Evolutionary conservation across 2,113 vertebrate species (phyloP).

Genomic region (Melanocharis versteri): DNA sequence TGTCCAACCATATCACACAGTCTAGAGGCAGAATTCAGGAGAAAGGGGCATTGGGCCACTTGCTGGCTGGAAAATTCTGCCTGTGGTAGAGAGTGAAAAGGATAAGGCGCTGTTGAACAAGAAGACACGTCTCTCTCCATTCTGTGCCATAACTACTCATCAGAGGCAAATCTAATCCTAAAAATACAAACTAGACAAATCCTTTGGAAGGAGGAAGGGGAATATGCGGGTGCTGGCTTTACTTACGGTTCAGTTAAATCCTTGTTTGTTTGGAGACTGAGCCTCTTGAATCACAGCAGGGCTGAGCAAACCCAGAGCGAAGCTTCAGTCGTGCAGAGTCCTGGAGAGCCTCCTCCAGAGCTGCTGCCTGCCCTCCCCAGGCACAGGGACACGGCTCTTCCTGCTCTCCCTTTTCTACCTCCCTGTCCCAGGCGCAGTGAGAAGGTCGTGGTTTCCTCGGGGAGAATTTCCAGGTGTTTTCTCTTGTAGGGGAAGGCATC

Average conservation of each 20-base stretch:
- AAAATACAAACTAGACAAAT: constrained; percentile 27
- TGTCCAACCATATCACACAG: background rate
- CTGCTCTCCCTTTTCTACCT: background rate
- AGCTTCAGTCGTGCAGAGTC: background rate
- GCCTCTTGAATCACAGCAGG: background rate
- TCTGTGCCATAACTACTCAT: background rate
- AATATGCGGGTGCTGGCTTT: background rate
- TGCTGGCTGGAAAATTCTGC: background rate
- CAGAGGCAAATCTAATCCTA: constrained; percentile 8
- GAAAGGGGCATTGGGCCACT: background rate
- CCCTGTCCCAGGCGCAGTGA: background rate
- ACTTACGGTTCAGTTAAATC: background rate
- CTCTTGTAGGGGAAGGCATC: fast-evolving
- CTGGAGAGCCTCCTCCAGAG: background rate
- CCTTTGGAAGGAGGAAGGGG: constrained; percentile 6
- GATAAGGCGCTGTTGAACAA: background rate
- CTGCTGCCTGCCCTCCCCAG: background rate
- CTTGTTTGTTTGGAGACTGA: constrained; percentile 13
- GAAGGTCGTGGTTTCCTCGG: background rate
- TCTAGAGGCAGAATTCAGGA: background rate
- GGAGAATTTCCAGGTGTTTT: background rate
- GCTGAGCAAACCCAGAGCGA: background rate
- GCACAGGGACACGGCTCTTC: background rate
- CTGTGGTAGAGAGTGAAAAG: background rate
- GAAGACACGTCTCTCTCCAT: background rate